phyloP scores from a whole-genome alignment of 2,888 invertebrate species.

The Microplitis deprimator region DNA sequence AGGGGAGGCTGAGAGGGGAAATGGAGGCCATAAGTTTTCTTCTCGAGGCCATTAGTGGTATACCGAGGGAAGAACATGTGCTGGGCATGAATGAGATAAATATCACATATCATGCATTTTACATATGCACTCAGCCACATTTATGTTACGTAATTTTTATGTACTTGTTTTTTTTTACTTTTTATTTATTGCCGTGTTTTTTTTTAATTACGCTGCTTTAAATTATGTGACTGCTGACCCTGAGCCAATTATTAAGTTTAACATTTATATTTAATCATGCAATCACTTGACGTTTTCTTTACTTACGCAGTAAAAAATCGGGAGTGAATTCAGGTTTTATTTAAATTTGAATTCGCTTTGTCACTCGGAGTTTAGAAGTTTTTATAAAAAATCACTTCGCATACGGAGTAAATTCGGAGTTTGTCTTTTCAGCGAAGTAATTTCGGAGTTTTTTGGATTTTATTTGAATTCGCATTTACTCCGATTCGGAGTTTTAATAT shows the following conservation, averaged over 20 bases:
- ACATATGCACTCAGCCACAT: not conserved
- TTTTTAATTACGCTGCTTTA: not conserved
- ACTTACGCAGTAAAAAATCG: too few relatives aligned
- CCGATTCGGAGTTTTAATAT: too few relatives aligned
- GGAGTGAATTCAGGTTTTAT: too few relatives aligned
- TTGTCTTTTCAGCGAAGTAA: too few relatives aligned
- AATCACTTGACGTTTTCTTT: not conserved
- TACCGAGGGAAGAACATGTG: not conserved
- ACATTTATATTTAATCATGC: not conserved
- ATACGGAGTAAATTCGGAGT: too few relatives aligned
- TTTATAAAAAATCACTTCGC: too few relatives aligned
- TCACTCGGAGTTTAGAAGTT: too few relatives aligned
- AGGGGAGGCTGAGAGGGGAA: not conserved
- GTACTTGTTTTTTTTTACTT: not conserved
- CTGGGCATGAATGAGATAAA: not conserved
- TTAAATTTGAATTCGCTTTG: too few relatives aligned
- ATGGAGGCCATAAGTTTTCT: not conserved
- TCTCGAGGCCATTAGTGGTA: not conserved
- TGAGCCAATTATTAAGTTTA: not conserved
- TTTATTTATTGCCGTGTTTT: slow-evolving; percentile 1
- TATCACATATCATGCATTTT: not conserved
- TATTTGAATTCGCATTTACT: too few relatives aligned
- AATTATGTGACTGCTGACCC: not conserved
- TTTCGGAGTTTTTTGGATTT: too few relatives aligned
- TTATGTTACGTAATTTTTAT: not conserved